phyloP scores from a whole-genome alignment of 2,113 vertebrate genomes.

The Pluvialis apricaria region DNA sequence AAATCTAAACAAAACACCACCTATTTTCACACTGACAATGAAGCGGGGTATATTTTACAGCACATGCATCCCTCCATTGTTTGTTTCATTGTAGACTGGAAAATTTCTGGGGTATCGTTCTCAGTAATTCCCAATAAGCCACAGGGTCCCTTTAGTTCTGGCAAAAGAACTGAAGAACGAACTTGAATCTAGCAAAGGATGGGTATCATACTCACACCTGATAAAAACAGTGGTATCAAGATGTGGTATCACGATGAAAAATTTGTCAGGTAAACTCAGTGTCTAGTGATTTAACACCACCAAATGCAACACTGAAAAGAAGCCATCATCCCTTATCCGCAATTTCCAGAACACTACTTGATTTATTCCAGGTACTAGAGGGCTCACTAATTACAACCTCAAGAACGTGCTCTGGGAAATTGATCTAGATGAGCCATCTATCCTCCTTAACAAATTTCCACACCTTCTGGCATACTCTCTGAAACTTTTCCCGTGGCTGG shows the following conservation, averaged over 20 bases:
- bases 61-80: background rate
- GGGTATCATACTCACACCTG: background rate
- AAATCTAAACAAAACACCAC: background rate
- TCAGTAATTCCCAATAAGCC: background rate
- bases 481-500: background rate
- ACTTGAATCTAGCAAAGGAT: background rate
- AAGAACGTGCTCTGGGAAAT: background rate
- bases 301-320: background rate
- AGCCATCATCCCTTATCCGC: background rate
- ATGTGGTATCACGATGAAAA: background rate
- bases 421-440: background rate
- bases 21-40: background rate
- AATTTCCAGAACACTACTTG: background rate
- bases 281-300: background rate
- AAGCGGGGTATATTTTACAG: background rate
- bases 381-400: background rate
- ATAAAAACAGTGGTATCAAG: background rate
- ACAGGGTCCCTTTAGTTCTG: background rate
- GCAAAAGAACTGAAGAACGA: background rate
- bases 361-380: background rate
- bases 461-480: background rate
- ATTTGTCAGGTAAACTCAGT: background rate
- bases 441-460: background rate
- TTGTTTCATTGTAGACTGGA: background rate
- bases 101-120: background rate